phyloP scores from a whole-genome alignment of 2,113 vertebrate species.

The Gasterosteus aculeatus region DNA sequence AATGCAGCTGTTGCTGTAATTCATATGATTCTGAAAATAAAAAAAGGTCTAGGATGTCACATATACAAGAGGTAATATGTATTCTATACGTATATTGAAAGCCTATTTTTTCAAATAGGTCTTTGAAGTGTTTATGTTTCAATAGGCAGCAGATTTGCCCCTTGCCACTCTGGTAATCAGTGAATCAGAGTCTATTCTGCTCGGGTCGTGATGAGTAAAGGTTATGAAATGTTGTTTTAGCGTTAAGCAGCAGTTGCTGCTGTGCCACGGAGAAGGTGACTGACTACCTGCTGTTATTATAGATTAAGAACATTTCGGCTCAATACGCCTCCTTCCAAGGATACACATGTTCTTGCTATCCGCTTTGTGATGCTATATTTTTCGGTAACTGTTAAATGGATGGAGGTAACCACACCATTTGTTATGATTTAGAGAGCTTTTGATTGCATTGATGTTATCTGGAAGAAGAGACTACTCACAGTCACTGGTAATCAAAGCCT shows the following conservation, averaged over 20 bases:
- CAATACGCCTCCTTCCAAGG: not conserved
- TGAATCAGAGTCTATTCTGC: slow-evolving; percentile 32
- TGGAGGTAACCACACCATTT: not conserved
- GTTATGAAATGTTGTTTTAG: slow-evolving; percentile 19
- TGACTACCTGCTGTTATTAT: slow-evolving; percentile 18
- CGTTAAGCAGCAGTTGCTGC: slow-evolving; percentile 22
- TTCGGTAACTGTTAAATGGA: slow-evolving; percentile 4
- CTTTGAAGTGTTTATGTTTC: not conserved
- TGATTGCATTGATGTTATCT: slow-evolving; percentile 8
- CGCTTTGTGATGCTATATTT: not conserved
- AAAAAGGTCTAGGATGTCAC: not conserved
- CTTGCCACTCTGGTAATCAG: slow-evolving; percentile 34
- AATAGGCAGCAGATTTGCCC: slow-evolving; percentile 13
- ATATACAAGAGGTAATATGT: no score
- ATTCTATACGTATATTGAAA: not conserved
- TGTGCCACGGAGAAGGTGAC: not conserved
- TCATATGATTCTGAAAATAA: not conserved
- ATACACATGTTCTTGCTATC: not conserved
- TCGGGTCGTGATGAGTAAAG: slow-evolving; percentile 35
- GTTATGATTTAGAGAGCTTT: slow-evolving; percentile 21
- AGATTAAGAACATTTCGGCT: slow-evolving; percentile 14
- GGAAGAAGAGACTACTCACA: not conserved
- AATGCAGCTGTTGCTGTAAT: not conserved
- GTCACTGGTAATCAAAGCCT: not conserved
- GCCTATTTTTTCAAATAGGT: not conserved